Evolutionary conservation across 2,113 vertebrate species (phyloP).

Genomic region (Empidonax traillii): DNA sequence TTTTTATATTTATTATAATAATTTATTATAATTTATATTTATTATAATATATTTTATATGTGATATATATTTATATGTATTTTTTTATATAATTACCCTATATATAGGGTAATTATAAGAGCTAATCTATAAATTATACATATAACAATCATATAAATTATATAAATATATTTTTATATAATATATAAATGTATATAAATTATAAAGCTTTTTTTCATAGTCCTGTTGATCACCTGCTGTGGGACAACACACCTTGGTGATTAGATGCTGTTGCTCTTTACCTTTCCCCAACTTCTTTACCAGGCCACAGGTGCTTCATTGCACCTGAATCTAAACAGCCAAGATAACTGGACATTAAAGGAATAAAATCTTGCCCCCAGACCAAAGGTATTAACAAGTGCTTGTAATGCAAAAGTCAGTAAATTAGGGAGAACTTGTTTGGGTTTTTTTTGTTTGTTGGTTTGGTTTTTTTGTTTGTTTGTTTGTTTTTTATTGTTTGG

Average conservation of each 20-base stretch:
- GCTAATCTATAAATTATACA: neutral
- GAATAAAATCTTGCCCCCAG: neutral
- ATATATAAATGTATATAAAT: neutral
- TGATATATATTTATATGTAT: too few species aligned
- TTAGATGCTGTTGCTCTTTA: neutral
- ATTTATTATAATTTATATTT: too few species aligned
- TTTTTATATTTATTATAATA: too few species aligned
- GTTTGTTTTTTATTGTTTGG: too few species aligned
- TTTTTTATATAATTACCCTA: too few species aligned
- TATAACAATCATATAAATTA: neutral
- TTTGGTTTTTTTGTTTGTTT: too few species aligned
- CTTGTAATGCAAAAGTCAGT: neutral
- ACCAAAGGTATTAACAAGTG: neutral
- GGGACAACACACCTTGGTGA: rapidly evolving
- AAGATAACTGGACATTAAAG: neutral
- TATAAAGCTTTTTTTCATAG: neutral
- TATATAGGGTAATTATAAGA: neutral
- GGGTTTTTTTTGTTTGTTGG: too few species aligned
- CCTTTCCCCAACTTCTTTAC: neutral
- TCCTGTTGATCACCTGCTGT: neutral
- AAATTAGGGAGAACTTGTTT: neutral
- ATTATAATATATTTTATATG: too few species aligned
- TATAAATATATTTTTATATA: neutral
- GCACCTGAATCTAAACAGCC: neutral
- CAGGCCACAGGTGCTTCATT: neutral